Percentiles rank a stretch among this genome's conserved stretches.
phyloP scores from a whole-genome alignment of 2,888 invertebrate species.

The Perdita meconis region DNA sequence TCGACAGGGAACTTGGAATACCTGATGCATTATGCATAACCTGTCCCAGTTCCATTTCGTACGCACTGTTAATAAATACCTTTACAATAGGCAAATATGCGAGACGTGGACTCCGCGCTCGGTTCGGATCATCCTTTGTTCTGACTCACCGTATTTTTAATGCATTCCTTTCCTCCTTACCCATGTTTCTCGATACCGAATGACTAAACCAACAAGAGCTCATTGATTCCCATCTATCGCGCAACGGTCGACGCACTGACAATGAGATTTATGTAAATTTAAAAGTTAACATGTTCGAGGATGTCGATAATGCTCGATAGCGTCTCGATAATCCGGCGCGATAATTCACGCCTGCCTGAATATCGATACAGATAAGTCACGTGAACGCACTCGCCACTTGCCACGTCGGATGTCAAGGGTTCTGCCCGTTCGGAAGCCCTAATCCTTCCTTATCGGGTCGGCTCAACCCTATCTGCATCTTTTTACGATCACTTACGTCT shows the following conservation, averaged over 20 bases:
- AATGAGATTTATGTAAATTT: slow-evolving; percentile 64
- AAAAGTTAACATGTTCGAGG: slow-evolving; percentile 71
- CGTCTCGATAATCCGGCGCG: slow-evolving; percentile 73
- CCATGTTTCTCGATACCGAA: not conserved
- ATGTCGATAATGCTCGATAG: slow-evolving; percentile 63
- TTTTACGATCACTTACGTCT: not conserved
- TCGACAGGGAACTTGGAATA: slow-evolving; percentile 61
- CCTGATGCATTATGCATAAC: slow-evolving; percentile 73
- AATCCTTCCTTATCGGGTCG: slow-evolving; percentile 35
- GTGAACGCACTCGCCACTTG: slow-evolving; percentile 63
- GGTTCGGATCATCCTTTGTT: slow-evolving; percentile 29
- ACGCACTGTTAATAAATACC: slow-evolving; percentile 43
- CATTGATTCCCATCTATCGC: not conserved
- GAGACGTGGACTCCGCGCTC: not conserved
- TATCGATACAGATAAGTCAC: slow-evolving; percentile 61
- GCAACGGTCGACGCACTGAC: slow-evolving; percentile 16
- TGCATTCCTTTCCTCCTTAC: not conserved
- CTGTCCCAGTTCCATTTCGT: slow-evolving; percentile 27
- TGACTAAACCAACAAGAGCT: not conserved
- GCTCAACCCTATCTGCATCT: not conserved
- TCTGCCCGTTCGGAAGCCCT: slow-evolving; percentile 15
- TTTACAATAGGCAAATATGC: slow-evolving; percentile 35
- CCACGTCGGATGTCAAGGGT: slow-evolving; percentile 39
- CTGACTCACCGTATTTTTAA: slow-evolving; percentile 26
- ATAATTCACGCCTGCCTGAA: slow-evolving; percentile 73